These are phyloP conservation scores for Eupithecia tripunctaria DNA, from an alignment of 2,888 invertebrate species.

Conservation along the genomic window DNA sequence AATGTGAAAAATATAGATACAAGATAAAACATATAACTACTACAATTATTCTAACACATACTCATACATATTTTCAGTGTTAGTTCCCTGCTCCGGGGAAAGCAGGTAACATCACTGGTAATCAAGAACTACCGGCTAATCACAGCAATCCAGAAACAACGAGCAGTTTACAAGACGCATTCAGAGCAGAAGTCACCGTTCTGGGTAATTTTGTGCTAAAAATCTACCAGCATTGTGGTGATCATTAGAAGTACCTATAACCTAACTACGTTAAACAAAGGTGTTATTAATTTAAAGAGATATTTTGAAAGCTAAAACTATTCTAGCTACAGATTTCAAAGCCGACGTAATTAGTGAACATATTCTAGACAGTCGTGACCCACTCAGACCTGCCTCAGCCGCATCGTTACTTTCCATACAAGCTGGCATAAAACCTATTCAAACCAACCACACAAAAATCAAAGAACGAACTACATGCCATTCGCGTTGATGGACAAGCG, in stretches of 20 bases:
- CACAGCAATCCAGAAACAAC: slow-evolving; percentile 16
- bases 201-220: neutral
- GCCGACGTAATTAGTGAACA: slow-evolving; percentile 16
- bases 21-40: neutral
- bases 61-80: neutral
- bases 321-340: neutral
- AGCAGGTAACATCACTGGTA: slow-evolving; percentile 57
- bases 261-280: neutral
- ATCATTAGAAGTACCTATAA: neutral
- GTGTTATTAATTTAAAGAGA: neutral
- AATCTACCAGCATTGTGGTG: neutral
- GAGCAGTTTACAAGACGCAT: neutral
- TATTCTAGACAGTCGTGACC: slow-evolving; percentile 39
- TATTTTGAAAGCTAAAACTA: neutral
- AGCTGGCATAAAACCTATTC: slow-evolving; percentile 21
- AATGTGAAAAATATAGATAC: neutral
- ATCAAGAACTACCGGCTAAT: slow-evolving; percentile 54
- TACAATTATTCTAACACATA: neutral
- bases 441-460: slow-evolving; percentile 27
- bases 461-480: slow-evolving; percentile 23
- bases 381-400: slow-evolving; percentile 18
- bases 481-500: slow-evolving; percentile 30
- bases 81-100: slow-evolving; percentile 49
- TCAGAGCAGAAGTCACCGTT: neutral
- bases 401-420: slow-evolving; percentile 19